Percentiles rank a stretch among this genome's conserved stretches.
phyloP scores from a whole-genome alignment of 23 tunicate species.

The Trididemnum miniatum region DNA sequence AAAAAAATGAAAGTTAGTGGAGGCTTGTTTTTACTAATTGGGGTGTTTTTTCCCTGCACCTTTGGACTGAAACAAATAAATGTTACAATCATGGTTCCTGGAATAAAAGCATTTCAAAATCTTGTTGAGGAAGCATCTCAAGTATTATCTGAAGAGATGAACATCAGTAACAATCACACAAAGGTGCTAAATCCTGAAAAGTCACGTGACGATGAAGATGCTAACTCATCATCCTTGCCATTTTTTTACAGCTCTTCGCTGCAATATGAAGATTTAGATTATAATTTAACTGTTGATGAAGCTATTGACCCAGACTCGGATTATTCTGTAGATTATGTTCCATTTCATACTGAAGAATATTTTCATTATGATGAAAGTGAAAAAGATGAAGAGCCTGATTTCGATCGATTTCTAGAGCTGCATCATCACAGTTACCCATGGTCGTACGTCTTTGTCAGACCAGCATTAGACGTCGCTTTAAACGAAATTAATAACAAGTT shows the following conservation, averaged over 20 bases:
- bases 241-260: background rate
- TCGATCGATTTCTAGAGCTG: background rate
- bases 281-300: background rate
- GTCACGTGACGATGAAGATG: background rate
- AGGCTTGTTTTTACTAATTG: no score
- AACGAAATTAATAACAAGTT: constrained; percentile 27
- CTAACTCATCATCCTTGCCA: background rate
- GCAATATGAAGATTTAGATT: no score
- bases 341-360: background rate
- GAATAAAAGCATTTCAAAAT: constrained; percentile 23
- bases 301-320: background rate
- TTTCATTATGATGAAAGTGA: background rate
- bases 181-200: no score
- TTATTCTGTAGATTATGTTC: background rate
- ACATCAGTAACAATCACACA: background rate
- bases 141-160: background rate
- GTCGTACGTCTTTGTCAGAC: constrained; percentile 70
- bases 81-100: constrained; percentile 75
- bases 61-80: constrained; percentile 36
- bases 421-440: constrained; percentile 53
- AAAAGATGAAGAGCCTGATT: background rate
- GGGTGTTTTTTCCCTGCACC: no score
- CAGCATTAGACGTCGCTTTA: constrained; percentile 71
- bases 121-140: background rate
- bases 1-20: no score